A percentile compares a stretch with the other conserved stretches of the same genome.
Conservation (phyloP, 2,797 vertebrate species). For the Crenuchus spilurus region DNA sequence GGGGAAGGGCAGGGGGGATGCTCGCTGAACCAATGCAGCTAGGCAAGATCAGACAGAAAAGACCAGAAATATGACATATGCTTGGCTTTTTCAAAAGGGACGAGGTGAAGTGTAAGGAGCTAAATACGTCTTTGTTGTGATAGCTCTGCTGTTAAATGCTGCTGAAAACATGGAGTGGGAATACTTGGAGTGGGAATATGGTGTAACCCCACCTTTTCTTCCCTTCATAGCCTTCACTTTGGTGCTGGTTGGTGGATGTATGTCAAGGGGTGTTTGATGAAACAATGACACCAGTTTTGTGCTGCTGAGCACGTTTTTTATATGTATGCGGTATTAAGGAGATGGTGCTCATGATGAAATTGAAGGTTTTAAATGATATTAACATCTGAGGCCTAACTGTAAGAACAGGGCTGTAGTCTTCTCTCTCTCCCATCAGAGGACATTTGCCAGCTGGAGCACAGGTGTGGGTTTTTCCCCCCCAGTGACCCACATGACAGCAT, state of each 20-base stretch:
- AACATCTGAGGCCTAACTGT: constrained; percentile 1
- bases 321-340: too few relatives aligned
- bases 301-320: too few relatives aligned
- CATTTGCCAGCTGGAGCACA: constrained; percentile 14
- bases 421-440: background rate
- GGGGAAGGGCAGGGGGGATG: constrained; percentile 55
- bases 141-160: background rate
- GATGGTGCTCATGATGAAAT: too few relatives aligned
- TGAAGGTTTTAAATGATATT: background rate
- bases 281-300: constrained; percentile 1
- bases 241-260: constrained; percentile 27
- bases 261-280: background rate
- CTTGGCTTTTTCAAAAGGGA: background rate
- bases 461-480: constrained; percentile 5
- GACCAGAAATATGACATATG: background rate
- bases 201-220: constrained; percentile 55
- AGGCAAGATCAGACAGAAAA: background rate
- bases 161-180: constrained; percentile 29
- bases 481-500: constrained; percentile 21
- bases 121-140: background rate
- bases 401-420: background rate
- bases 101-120: background rate
- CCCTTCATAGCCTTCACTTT: constrained; percentile 29
- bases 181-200: constrained; percentile 23
- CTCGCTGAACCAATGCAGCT: constrained; percentile 45